phyloP scores from a whole-genome alignment of 2,888 invertebrate genomes.

The Trachelus stipa region DNA sequence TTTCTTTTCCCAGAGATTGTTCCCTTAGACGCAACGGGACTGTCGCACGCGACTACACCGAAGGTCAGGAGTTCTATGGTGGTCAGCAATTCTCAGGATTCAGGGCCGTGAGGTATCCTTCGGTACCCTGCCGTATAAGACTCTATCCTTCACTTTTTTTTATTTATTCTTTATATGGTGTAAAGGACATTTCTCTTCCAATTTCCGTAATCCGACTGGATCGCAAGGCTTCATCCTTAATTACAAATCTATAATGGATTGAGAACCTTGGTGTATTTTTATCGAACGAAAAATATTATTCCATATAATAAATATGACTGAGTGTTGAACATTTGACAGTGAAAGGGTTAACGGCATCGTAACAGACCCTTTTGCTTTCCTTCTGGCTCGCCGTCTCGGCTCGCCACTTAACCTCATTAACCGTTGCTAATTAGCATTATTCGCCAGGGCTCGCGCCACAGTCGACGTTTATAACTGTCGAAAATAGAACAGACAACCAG shows the following conservation, averaged over 20 bases:
- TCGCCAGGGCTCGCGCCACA: slow-evolving; percentile 23
- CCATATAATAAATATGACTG: background rate
- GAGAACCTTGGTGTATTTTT: background rate
- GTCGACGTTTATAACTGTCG: background rate
- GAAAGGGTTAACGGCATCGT: background rate
- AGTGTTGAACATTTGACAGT: background rate
- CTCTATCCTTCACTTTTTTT: background rate
- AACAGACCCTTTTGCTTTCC: background rate
- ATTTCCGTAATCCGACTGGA: background rate
- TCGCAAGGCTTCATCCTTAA: background rate
- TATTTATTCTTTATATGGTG: background rate
- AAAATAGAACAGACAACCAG: background rate
- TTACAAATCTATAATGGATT: background rate
- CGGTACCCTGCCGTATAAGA: background rate
- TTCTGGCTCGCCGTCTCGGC: background rate
- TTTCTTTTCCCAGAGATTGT: background rate
- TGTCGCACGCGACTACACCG: background rate
- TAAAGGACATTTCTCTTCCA: background rate
- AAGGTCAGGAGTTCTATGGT: background rate
- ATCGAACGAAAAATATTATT: background rate
- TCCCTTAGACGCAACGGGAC: background rate
- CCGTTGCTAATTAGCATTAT: slow-evolving; percentile 31
- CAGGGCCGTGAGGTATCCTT: background rate
- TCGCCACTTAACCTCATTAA: slow-evolving; percentile 29
- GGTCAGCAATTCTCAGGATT: background rate